Base-by-base conservation (phyloP, 2,888 invertebrate species). In the Hypena proboscidalis region DNA sequence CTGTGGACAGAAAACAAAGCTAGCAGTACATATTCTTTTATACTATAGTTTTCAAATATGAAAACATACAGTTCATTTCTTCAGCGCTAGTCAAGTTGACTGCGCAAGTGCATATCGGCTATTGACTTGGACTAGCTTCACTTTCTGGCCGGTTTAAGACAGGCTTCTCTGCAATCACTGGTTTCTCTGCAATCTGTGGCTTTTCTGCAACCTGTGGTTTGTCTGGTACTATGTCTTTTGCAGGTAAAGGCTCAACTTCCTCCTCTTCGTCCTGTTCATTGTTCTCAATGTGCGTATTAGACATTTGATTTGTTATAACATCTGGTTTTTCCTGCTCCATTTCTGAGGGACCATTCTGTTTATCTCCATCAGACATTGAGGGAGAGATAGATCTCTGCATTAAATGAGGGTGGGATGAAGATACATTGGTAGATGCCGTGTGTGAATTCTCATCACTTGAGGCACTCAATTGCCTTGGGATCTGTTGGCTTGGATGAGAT, bases 401-500 rank as follows among this genome's bases (percentile, higher is more conserved):
- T 3, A 75, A 52, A 48, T 77, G 86, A 37, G 82, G 83, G 31
- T 80, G 75, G 15, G 79, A 74, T 2, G 89, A 86, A 13, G 83
- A 80, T 2, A 83, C 63, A 9, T 43, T 43, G 17, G 27, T 32
- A 1, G 44, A 44, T 4, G 77, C 81, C 58, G 83, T 75, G 2
- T 69, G 70, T 1, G 84, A 83, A 52, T 84, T 86, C 5, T 90
- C 90, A 65, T 88, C 89, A 62, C 85, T 88, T 11, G 88, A 85
- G 4, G 70, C 80, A 71, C 79, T 80, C 17, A 72, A 53, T 38
- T 66, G 80, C 59, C 80, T 77, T 48, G 73, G 80, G 91, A 94
- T 63, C 86, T 93, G 47, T 88, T 93, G 81, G 72, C 90, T 72
- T 6, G 90, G 84, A 47, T 88, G 83, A 20, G 90, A 86, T 44